A percentile compares a stretch with the other conserved stretches of the same genome.
phyloP scores from a whole-genome alignment of 2,888 invertebrate species.

The Spodoptera exigua region DNA sequence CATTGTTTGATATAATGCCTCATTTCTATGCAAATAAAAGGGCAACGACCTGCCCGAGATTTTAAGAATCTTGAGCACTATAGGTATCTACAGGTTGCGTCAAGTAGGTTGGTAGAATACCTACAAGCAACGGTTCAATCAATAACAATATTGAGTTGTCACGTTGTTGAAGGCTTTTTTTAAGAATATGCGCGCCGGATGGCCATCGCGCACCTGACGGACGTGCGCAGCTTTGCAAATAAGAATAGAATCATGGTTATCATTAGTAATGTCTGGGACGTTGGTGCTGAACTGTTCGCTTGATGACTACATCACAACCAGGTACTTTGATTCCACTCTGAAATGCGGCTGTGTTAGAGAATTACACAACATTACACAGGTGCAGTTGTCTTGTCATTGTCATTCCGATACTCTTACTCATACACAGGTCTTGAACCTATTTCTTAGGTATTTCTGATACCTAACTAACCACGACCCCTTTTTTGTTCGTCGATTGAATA shows the following conservation, averaged over 20 bases:
- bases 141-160: constrained; percentile 66
- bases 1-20: constrained; percentile 60
- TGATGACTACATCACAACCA: constrained; percentile 20
- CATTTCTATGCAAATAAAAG: constrained; percentile 53
- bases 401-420: constrained; percentile 34
- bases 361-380: constrained; percentile 30
- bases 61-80: constrained; percentile 28
- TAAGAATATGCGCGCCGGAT: constrained; percentile 70
- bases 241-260: constrained; percentile 54
- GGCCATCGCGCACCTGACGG: constrained; percentile 62
- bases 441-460: constrained; percentile 32
- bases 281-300: constrained; percentile 39
- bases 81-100: neutral
- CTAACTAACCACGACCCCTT: constrained; percentile 14
- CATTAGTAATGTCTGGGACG: constrained; percentile 52
- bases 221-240: constrained; percentile 70
- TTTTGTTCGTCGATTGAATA: constrained; percentile 21
- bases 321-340: constrained; percentile 15
- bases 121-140: constrained; percentile 57
- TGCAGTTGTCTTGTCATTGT: constrained; percentile 7
- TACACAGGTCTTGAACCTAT: constrained; percentile 3
- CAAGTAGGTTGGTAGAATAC: constrained; percentile 44
- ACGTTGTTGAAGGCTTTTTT: constrained; percentile 59
- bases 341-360: constrained; percentile 7
- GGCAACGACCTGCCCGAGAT: constrained; percentile 46